These are phyloP conservation scores for Andrena bicolor DNA, from an alignment of 2,888 invertebrate genomes.

Conservation along the genomic window DNA sequence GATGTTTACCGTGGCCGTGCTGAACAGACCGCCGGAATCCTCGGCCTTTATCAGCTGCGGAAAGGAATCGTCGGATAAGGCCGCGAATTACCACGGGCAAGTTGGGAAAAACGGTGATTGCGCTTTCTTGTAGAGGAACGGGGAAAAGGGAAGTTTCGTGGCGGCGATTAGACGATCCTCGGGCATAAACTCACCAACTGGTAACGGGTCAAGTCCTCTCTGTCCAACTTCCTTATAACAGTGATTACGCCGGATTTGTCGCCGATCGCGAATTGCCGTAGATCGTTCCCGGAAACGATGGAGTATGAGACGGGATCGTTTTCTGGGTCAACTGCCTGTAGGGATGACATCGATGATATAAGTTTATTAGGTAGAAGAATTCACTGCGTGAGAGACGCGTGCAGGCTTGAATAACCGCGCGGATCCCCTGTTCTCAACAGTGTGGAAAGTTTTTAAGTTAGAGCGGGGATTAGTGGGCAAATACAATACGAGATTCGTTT, in stretches of 20 bases:
- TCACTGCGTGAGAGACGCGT: not conserved
- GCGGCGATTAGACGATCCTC: not conserved
- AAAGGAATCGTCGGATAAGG: conserved; percentile 1
- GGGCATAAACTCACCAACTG: conserved; percentile 89
- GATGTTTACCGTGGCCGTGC: conserved; percentile 94
- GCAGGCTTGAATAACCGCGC: not conserved
- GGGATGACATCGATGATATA: conserved; percentile 51
- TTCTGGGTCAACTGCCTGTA: conserved; percentile 94
- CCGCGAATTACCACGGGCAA: not conserved
- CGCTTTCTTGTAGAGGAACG: conserved; percentile 29
- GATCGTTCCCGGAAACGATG: conserved; percentile 94
- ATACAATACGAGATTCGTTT: not conserved
- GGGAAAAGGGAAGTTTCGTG: conserved; percentile 25
- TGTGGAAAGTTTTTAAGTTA: not conserved
- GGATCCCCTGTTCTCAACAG: not conserved
- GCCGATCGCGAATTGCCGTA: conserved; percentile 95
- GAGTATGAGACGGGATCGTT: conserved; percentile 94
- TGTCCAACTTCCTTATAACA: conserved; percentile 93
- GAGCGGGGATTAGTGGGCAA: too few species aligned
- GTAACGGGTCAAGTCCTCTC: conserved; percentile 95
- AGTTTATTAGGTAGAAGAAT: not conserved
- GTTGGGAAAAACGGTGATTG: conserved; percentile 13
- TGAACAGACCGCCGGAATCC: conserved; percentile 93
- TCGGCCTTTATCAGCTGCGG: conserved; percentile 91
- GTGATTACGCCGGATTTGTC: conserved; percentile 95